Evolutionary conservation across 2,888 invertebrate genomes (phyloP), one percentile per base, ranked within the genome.

Genomic region (Coleophora flavipennella): DNA sequence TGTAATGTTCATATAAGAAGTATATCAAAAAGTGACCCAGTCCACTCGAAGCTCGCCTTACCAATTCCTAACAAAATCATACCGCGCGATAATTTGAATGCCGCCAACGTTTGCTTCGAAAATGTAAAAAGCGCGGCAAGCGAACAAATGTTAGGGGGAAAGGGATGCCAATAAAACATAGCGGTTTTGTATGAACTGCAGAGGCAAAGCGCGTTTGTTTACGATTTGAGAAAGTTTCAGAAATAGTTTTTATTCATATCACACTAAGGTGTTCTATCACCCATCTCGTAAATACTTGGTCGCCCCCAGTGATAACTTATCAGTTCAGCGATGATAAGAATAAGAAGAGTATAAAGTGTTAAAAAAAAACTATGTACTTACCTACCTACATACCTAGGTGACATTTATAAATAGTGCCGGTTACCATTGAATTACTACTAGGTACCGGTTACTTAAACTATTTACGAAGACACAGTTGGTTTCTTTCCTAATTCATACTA

Each of bases 81-180:
- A 66, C 79, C 80, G 80, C 83, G 83, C 78, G 74, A 58, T 67
- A 75, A 73, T 83, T 83, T 68, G 70, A 84, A 81, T 77, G 69
- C 80, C 78, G 81, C 79, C 80, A 80, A 80, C 81, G 77, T 80
- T 71, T 62, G 62, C 64, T 77, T 73, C 64, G 67, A 77, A 76
- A 79, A 67, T 59, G 53, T 65, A 64, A 77, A 78, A 84, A 79
- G 79, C 83, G 83, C 83, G 83, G 79, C 67, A 81, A 81, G 74
- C 64, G 36, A 35, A 25, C 20, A 31, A 32, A 35, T 33, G 67
- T 66, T 59, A 52, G 83, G 61, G 70, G 57, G 83, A 84, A 77
- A 83, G 83, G 75, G 83, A 84, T 57, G 76, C 78, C 79, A 79
- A 81, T 81, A 83, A 84, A 83, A 84, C 81, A 81, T 68, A 66